Evolutionary conservation across 2,797 vertebrate genomes (phyloP), one percentile per base, ranked within the genome.

Genomic region (Varecia variegata): DNA sequence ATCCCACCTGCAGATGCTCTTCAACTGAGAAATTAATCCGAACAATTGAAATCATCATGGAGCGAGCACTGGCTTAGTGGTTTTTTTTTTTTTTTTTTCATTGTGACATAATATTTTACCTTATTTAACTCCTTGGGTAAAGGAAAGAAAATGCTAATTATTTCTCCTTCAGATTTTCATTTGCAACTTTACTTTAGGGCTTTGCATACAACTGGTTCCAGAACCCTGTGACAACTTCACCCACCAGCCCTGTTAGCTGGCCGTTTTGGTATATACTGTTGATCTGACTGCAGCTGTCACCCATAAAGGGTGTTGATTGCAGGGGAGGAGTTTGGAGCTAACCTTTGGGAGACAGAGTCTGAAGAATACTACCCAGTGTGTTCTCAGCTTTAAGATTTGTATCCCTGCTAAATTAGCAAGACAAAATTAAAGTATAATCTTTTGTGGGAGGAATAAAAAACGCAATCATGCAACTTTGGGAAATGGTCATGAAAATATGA

Each of bases 131-230:
- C 14, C 14, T 40, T 70, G 43, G 13, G n/a, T n/a, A 76, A 89
- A 88, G 7, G 25, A 88, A 54, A 95, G n/a, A 45, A 82, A 67
- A 67, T n/a, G 30, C 18, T 86, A 89, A 89, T 94, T 67, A 76
- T 60, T 93, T 96, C 89, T 71, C 40, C 86, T 87, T 90, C 62
- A 87, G 14, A 87, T 89, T 83, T 96, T n/a, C 52, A 32, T 95
- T 87, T 77, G 80, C 77, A 91, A 88, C 27, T 94, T 65, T 82
- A 85, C 27, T 94, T 65, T 82, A 82, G 23, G 25, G 43, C 45
- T 92, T 95, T 45, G 52, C 5, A 80, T 38, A 86, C 52, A 58
- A 74, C 11, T 21, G n/a, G 3, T 35, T 73, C 17, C 73, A 23
- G n/a, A 81, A 13, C 5, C 13, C 10, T 47, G 6, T 38, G 21